Evolutionary conservation across 2,113 vertebrate genomes (phyloP).

Genomic region (Microcebus jonahi): DNA sequence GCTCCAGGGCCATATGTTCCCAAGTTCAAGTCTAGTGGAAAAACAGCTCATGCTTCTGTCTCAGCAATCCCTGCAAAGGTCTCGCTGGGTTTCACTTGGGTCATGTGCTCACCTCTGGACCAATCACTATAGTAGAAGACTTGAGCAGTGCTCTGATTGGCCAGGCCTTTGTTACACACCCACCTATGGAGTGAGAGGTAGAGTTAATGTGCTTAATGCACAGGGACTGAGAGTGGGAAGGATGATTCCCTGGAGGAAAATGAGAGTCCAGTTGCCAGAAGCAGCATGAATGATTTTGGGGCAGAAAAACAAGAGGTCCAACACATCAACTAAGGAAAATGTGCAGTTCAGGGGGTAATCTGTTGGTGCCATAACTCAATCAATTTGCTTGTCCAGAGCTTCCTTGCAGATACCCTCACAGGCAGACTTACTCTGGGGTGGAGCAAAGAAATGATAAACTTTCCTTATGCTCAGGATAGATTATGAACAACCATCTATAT

Average conservation of each 20-base stretch:
- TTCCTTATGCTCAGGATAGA: neutral
- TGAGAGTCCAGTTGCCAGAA: neutral
- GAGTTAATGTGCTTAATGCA: neutral
- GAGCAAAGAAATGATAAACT: neutral
- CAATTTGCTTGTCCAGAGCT: neutral
- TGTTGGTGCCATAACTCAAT: neutral
- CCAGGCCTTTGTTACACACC: neutral
- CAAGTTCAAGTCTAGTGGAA: neutral
- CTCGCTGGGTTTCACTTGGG: neutral
- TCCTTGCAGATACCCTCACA: neutral
- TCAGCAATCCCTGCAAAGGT: neutral
- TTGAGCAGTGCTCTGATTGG: neutral
- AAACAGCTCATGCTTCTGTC: neutral
- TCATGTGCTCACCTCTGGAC: neutral
- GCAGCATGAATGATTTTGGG: neutral
- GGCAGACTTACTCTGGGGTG: neutral
- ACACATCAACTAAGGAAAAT: neutral
- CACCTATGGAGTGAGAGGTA: neutral
- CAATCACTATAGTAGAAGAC: neutral
- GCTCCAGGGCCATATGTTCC: neutral
- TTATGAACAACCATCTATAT: neutral
- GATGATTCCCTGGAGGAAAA: neutral
- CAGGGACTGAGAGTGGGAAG: neutral
- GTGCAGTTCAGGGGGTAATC: neutral
- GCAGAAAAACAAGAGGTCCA: neutral